Base-by-base conservation (phyloP, 2,888 invertebrate genomes). In the Microchrysa polita region DNA sequence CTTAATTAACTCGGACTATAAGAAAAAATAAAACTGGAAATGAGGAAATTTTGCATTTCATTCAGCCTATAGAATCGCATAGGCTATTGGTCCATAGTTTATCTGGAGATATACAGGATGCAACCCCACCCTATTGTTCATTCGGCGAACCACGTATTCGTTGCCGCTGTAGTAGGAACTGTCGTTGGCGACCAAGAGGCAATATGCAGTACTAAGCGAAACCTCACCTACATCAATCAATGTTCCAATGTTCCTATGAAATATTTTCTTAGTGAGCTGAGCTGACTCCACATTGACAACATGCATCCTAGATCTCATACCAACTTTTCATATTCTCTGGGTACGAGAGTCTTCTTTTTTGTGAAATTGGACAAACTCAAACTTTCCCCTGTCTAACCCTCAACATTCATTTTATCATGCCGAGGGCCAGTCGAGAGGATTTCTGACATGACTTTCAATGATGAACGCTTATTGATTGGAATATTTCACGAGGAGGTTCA, bases 1-100 rank as follows among this genome's bases (percentile, higher is more conserved):
- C 74, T 74, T 74, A 74, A 75, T 75, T 75, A 75, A 74, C 76
- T 74, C 71, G 73, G 73, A 74, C 74, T 74, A 76, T 73, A 75
- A 72, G 72, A 72, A 44, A 20, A 60, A 48, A 42, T 5, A 1
- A 22, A 22, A 67, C 14, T 20, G 12, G 27, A 60, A 23, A 72
- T 71, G 42, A 52, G 74, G 67, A 67, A 73, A 52, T 74, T 75
- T 72, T 63, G 72, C 72, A 72, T 75, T 73, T 74, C 42, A 57
- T 61, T 59, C 34, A 69, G 34, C 61, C 40, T 52, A 18, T 53
- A 53, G 55, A 18, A 40, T 12, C 16, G 14, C 44, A 18, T 23
- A 52, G 52, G 34, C 57, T 34, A 42, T 42, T 52, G 57, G 34
- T 53, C 16, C 27, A 52, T 72, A 53, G 23, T 61, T 52, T 27